Evolutionary conservation across 2,113 vertebrate genomes (phyloP), one percentile per base, ranked within the genome.

Genomic region (Colossoma macropomum): DNA sequence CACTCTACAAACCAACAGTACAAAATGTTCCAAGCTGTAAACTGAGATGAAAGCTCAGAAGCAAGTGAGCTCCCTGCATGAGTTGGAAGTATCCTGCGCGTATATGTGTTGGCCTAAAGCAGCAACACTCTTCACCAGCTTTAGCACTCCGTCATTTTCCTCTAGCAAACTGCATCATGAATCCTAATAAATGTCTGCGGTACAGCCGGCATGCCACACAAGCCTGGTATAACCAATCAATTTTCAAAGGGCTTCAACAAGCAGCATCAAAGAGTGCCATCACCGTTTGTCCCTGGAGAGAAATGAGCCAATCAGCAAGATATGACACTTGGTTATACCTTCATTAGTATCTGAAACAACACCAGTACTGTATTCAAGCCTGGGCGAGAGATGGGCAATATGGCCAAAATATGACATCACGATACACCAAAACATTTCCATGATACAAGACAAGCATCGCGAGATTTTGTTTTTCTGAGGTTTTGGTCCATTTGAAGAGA

Each of bases 171-270:
- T 48, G 19, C 62, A 75, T 50, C 15, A 80, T 17, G 32, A 80
- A 80, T 75, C 38, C 23, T 63, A 75, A 75, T 10, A n/a, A 30
- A 66, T 21, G 48, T 82, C 48, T 75, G 28, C n/a, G 25, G 10
- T 62, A 68, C 13, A 59, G 32, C 34, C 60, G 45, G 25, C 27
- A 34, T 48, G 75, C 25, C 28, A 12, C 6, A 75, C 23, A 74
- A 16, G 2, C 72, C 30, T 56, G 45, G 23, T n/a, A 62, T 8
- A 10, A 48, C 1, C 15, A 11, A 80, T 77, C 65, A 32, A 59
- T 56, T 77, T 63, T 27, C 59, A 21, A 15, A 27, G n/a, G 23
- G n/a, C 19, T n/a, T n/a, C 25, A 63, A 7, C 34, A 16, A n/a
- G 25, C 32, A 62, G 19, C 21, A 28, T 59, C 21, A 45, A 21